These are phyloP conservation scores for Agrotis segetum DNA, from an alignment of 2,888 invertebrate species.

Conservation along the genomic window DNA sequence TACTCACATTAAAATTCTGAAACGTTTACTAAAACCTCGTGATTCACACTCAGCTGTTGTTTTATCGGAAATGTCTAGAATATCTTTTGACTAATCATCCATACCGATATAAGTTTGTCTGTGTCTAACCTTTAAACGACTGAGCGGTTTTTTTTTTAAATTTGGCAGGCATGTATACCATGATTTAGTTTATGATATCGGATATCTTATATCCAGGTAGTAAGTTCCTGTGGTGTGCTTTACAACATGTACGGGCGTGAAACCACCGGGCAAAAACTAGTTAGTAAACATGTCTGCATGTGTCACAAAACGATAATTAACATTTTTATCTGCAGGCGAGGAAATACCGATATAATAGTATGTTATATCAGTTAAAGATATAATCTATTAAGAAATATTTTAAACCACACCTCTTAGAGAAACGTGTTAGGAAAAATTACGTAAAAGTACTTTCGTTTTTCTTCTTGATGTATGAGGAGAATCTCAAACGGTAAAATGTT, in stretches of 20 bases:
- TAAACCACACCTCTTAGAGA: conserved; percentile 15
- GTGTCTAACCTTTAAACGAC: background rate
- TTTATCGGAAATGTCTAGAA: conserved; percentile 47
- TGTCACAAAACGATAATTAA: conserved; percentile 17
- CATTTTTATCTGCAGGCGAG: conserved; percentile 24
- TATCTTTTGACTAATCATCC: conserved; percentile 2
- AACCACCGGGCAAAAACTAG: too few species aligned
- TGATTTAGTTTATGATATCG: background rate
- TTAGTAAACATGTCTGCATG: conserved; percentile 6
- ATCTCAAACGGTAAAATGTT: conserved; percentile 28
- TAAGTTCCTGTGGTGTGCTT: background rate
- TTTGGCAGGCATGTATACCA: too few species aligned
- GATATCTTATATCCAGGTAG: background rate
- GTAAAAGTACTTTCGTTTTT: conserved; percentile 52
- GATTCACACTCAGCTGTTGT: conserved; percentile 50
- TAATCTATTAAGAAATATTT: conserved; percentile 24
- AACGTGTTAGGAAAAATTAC: conserved; percentile 22
- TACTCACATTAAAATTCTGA: conserved; percentile 44
- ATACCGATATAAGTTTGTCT: background rate
- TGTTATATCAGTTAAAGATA: conserved; percentile 35
- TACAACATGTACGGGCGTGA: background rate
- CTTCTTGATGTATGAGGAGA: conserved; percentile 36
- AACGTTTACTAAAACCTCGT: conserved; percentile 16
- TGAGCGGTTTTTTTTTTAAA: background rate
- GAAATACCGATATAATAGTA: conserved; percentile 33